phyloP scores from a whole-genome alignment of 2,113 vertebrate species.

The Psittacula cyanocephala region DNA sequence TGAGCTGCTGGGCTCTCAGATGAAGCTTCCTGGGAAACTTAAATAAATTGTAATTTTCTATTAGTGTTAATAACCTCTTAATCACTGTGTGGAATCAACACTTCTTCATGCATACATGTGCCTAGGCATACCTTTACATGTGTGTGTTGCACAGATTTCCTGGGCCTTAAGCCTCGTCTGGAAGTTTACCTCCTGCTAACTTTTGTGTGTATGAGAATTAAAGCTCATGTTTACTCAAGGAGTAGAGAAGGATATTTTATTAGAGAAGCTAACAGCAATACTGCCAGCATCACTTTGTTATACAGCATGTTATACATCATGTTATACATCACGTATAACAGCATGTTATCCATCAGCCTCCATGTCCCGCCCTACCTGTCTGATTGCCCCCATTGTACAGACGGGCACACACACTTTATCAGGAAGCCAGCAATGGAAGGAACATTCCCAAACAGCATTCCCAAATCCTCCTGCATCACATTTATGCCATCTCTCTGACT shows the following conservation, averaged over 20 bases:
- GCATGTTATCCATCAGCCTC: not conserved
- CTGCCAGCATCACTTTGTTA: not conserved
- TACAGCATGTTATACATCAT: not conserved
- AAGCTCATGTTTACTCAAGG: rapidly evolving
- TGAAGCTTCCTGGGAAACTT: not conserved
- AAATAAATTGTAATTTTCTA: not conserved
- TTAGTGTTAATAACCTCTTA: slow-evolving; percentile 28
- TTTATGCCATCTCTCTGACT: not conserved
- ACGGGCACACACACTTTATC: not conserved
- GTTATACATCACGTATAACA: not conserved
- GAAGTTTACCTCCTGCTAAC: not conserved
- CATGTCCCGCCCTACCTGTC: not conserved
- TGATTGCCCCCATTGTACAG: not conserved
- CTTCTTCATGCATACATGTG: not conserved
- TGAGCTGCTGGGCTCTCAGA: slow-evolving; percentile 16
- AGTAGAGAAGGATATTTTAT: not conserved
- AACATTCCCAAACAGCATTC: not conserved
- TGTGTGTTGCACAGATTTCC: not conserved
- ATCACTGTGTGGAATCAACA: not conserved
- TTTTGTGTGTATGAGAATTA: not conserved
- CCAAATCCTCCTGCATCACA: rapidly evolving
- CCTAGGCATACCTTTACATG: not conserved
- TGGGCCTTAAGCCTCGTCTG: not conserved
- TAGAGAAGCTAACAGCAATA: not conserved
- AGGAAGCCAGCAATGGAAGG: not conserved